phyloP scores from a whole-genome alignment of 2,888 invertebrate genomes.

The Argynnis bischoffii region DNA sequence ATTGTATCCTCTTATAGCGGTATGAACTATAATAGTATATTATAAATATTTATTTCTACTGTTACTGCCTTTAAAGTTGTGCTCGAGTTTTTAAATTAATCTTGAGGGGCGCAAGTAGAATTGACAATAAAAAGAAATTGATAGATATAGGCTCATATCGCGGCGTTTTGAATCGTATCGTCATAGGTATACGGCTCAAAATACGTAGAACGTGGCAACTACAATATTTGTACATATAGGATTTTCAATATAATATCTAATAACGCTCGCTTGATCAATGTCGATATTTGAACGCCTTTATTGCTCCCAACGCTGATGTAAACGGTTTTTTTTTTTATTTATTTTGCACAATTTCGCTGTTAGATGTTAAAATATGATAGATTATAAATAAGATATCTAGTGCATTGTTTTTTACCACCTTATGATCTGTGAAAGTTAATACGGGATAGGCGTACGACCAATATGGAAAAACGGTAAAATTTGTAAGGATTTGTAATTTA shows the following conservation, averaged over 20 bases:
- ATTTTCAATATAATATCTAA: slow-evolving; percentile 8
- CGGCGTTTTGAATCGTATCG: slow-evolving; percentile 38
- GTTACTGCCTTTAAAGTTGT: slow-evolving; percentile 45
- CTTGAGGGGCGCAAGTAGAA: slow-evolving; percentile 50
- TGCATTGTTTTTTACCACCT: background rate
- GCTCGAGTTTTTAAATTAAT: slow-evolving; percentile 33
- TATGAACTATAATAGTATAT: slow-evolving; percentile 28
- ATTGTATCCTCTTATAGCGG: slow-evolving; percentile 23
- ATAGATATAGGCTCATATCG: slow-evolving; percentile 40
- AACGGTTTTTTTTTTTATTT: background rate
- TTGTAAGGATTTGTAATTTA: slow-evolving; percentile 1
- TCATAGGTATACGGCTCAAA: slow-evolving; percentile 37
- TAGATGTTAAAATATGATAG: slow-evolving; percentile 8
- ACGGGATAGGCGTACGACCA: slow-evolving; percentile 16
- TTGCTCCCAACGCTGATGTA: background rate
- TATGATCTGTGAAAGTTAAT: background rate
- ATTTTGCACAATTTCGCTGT: slow-evolving; percentile 21
- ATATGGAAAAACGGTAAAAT: background rate
- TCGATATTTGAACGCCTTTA: background rate
- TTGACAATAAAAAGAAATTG: slow-evolving; percentile 61
- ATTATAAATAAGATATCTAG: slow-evolving; percentile 7
- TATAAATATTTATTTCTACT: slow-evolving; percentile 43
- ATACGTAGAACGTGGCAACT: slow-evolving; percentile 28
- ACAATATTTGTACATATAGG: slow-evolving; percentile 30
- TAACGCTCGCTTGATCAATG: slow-evolving; percentile 13